Percentiles rank a stretch among this genome's conserved stretches.
phyloP scores from a whole-genome alignment of 1,140 invertebrate genomes.

The Drepana arcuata region DNA sequence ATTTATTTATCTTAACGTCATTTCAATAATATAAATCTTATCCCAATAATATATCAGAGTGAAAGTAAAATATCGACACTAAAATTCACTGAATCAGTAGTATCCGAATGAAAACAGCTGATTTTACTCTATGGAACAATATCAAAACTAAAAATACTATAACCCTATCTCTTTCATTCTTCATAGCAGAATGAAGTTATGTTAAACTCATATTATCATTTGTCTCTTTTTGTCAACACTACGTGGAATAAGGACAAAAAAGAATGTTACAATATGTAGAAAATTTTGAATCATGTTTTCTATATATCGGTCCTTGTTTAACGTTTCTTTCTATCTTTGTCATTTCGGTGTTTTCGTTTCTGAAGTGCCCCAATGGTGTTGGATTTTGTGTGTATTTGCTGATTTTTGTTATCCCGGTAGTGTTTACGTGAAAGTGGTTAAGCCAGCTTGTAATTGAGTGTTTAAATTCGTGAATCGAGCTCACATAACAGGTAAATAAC shows the following conservation, averaged over 20 bases:
- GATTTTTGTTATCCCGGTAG: constrained; percentile 33
- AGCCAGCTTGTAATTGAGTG: constrained; percentile 29
- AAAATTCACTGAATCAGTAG: too few relatives aligned
- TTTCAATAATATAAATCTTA: too few relatives aligned
- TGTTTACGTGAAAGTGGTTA: constrained; percentile 19
- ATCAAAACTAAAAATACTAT: neutral
- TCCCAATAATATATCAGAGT: too few relatives aligned
- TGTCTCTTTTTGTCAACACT: constrained; percentile 3
- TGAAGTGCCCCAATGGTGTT: constrained; percentile 44
- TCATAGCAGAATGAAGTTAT: neutral
- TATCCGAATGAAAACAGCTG: too few relatives aligned
- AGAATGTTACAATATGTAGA: constrained; percentile 1
- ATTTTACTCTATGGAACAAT: constrained; percentile 17
- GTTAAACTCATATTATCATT: neutral
- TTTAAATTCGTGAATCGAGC: constrained; percentile 10
- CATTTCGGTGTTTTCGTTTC: constrained; percentile 42
- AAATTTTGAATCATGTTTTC: neutral
- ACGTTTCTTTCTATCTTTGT: constrained; percentile 22
- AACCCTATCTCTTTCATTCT: constrained; percentile 3
- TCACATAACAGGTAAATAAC: constrained; percentile 43
- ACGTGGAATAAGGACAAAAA: constrained; percentile 2
- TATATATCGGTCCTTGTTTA: constrained; percentile 10
- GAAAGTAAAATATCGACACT: too few relatives aligned
- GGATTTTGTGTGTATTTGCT: constrained; percentile 39
- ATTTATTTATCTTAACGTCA: too few relatives aligned